These are phyloP conservation scores for Clarias magur DNA, from an alignment of 2,113 vertebrate species.

Conservation along the genomic window DNA sequence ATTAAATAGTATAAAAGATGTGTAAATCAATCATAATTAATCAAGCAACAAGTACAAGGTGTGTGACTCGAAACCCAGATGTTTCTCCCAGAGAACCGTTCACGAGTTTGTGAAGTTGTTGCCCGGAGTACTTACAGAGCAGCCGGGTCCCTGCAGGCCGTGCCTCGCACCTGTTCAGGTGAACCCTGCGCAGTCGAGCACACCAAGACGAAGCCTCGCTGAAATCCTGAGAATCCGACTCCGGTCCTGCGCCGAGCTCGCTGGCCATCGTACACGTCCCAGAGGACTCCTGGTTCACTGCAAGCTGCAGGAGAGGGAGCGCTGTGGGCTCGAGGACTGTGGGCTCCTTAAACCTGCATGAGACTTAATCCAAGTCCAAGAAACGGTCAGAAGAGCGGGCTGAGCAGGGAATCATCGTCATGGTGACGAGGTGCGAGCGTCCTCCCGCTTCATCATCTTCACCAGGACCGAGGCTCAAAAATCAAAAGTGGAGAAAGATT, in stretches of 20 bases:
- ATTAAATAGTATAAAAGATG: too few relatives aligned
- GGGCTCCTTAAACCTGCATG: conserved; percentile 58
- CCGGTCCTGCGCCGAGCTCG: conserved; percentile 59
- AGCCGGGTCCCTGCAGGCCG: conserved; percentile 61
- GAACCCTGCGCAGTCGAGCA: conserved; percentile 61
- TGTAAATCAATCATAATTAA: background rate
- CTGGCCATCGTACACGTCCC: conserved; percentile 68
- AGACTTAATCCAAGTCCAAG: conserved; percentile 56
- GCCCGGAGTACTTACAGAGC: conserved; percentile 67
- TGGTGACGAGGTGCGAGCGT: conserved; percentile 51
- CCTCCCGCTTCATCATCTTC: conserved; percentile 44
- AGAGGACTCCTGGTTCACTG: conserved; percentile 46
- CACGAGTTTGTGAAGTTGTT: background rate
- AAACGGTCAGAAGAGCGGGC: conserved; percentile 55
- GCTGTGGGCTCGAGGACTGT: conserved; percentile 54
- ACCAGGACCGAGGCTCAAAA: background rate
- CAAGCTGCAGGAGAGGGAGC: conserved; percentile 46
- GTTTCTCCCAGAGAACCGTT: background rate
- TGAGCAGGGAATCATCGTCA: conserved; percentile 44
- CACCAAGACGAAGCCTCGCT: conserved; percentile 61
- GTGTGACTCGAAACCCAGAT: background rate
- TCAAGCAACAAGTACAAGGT: background rate
- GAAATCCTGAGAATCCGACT: conserved; percentile 64
- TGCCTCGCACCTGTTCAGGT: conserved; percentile 56
- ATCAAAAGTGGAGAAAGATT: background rate